Percentiles rank a stretch among this genome's conserved stretches.
Evolutionary conservation across 2,888 invertebrate species (phyloP).

Genomic region (Synanthedon myopaeformis): DNA sequence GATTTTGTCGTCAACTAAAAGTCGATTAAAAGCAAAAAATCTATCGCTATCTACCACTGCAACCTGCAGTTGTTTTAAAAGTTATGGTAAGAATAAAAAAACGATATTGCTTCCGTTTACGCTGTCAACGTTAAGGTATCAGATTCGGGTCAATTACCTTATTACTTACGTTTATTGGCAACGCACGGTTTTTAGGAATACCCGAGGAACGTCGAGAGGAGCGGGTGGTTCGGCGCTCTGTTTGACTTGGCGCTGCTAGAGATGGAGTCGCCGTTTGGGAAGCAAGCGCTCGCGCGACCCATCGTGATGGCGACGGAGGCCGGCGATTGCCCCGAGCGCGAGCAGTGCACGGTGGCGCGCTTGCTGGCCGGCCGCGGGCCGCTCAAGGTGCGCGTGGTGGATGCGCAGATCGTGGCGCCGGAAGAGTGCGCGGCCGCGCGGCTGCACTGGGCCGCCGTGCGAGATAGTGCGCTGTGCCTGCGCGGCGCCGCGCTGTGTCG

Average conservation of each 20-base stretch:
- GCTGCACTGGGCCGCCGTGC: conserved; percentile 22
- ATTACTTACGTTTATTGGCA: no score
- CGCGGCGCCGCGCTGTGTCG: conserved; percentile 32
- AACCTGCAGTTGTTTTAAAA: no score
- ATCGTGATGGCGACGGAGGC: conserved; percentile 33
- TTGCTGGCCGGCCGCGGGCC: conserved; percentile 4
- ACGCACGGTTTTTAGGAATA: no score
- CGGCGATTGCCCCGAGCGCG: conserved; percentile 16
- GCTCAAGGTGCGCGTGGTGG: conserved; percentile 15
- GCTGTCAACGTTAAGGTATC: no score
- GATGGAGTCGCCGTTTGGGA: conserved; percentile 34
- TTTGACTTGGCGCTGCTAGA: conserved; percentile 38
- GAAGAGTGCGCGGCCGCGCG: conserved; percentile 20
- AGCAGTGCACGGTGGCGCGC: conserved; percentile 1
- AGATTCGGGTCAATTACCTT: no score
- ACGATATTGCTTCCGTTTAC: no score
- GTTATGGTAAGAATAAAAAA: no score
- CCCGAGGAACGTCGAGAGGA: no score
- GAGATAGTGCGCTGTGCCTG: conserved; percentile 31
- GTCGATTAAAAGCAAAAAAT: no score
- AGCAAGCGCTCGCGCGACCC: conserved; percentile 24
- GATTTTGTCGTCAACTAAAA: no score
- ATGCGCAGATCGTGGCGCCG: conserved; percentile 4
- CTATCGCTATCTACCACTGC: no score
- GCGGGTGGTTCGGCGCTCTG: conserved; percentile 10